Conservation (phyloP, 2,888 invertebrate species). For the Cerastis rubricosa region DNA sequence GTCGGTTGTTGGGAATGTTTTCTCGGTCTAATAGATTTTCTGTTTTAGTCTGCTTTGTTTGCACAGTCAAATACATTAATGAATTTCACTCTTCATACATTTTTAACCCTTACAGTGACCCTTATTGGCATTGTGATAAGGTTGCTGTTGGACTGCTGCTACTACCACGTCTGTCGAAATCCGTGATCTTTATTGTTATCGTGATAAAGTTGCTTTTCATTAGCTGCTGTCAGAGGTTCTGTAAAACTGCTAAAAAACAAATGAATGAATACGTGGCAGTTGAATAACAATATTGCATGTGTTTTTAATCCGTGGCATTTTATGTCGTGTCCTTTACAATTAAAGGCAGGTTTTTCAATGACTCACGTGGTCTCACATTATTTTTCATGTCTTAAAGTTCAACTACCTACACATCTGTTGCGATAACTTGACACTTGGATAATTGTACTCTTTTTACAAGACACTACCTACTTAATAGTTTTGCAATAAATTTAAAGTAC, state of each 20-base stretch:
- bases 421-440: background rate
- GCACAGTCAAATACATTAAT: background rate
- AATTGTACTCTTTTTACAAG: background rate
- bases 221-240: background rate
- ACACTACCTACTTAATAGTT: background rate
- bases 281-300: conserved; percentile 26
- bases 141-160: background rate
- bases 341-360: conserved; percentile 39
- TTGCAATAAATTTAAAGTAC: background rate
- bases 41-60: background rate
- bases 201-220: background rate
- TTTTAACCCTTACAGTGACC: background rate
- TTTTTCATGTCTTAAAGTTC: conserved; percentile 9
- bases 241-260: background rate
- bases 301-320: conserved; percentile 37
- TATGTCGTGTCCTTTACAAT: conserved; percentile 30
- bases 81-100: background rate
- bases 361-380: conserved; percentile 19
- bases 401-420: conserved; percentile 16
- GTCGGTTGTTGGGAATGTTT: background rate
- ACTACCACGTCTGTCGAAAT: background rate
- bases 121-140: background rate
- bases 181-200: background rate
- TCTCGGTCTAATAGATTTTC: background rate
- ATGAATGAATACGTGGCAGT: background rate